Evolutionary conservation across 2,888 invertebrate species (phyloP).

Genomic region (Globia sparganii): DNA sequence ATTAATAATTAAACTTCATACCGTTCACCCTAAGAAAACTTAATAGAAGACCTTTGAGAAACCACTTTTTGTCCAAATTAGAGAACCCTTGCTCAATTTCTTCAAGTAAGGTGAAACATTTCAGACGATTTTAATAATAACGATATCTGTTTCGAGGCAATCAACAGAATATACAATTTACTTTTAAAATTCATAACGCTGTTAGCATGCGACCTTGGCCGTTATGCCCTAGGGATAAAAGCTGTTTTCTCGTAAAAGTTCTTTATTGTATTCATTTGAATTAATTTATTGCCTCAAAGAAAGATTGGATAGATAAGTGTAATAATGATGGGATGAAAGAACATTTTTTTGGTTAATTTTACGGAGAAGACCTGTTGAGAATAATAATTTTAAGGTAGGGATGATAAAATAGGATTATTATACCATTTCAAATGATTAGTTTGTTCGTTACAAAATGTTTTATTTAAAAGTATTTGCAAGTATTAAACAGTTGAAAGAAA

Average conservation of each 20-base stretch:
- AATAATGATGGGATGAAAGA: constrained; percentile 47
- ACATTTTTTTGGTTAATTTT: constrained; percentile 17
- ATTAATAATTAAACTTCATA: constrained; percentile 2
- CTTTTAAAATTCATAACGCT: constrained; percentile 68
- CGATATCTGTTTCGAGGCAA: constrained; percentile 63
- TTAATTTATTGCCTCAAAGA: constrained; percentile 61
- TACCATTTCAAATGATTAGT: neutral
- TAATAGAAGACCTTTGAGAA: constrained; percentile 19
- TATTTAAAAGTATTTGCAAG: neutral
- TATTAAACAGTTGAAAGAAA: neutral
- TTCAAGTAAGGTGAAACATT: constrained; percentile 32
- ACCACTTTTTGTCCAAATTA: constrained; percentile 34
- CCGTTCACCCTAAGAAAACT: constrained; percentile 7
- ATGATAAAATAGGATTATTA: constrained; percentile 1
- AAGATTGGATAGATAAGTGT: constrained; percentile 54
- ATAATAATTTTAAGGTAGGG: constrained; percentile 1
- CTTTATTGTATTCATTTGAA: constrained; percentile 66
- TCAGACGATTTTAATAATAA: constrained; percentile 62
- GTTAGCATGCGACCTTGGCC: constrained; percentile 50
- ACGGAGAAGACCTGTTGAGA: neutral
- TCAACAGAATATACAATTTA: constrained; percentile 68
- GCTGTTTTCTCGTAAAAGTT: constrained; percentile 62
- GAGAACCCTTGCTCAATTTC: constrained; percentile 34
- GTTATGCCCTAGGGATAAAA: constrained; percentile 45
- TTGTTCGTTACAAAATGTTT: neutral